A percentile compares a stretch with the other conserved stretches of the same genome.
Evolutionary conservation across 2,888 invertebrate genomes (phyloP).

Genomic region (Stenolophus ochropezus): DNA sequence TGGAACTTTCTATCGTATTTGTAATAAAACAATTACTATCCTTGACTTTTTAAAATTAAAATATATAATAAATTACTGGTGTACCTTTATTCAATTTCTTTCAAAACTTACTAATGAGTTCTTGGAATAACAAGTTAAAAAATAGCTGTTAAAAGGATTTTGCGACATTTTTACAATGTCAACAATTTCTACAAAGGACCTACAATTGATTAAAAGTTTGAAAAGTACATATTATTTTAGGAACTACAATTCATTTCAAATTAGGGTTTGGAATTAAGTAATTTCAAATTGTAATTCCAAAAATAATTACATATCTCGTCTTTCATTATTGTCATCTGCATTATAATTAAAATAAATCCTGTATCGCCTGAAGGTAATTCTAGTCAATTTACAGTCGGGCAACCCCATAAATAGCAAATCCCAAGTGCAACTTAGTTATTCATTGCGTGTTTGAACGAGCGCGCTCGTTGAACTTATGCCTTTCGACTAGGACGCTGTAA

Average conservation of each 20-base stretch:
- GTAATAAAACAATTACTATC: constrained; percentile 24
- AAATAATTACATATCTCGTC: not conserved
- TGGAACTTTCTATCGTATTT: constrained; percentile 10
- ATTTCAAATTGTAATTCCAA: not conserved
- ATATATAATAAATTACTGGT: constrained; percentile 1
- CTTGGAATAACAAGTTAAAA: not conserved
- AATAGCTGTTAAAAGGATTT: too few relatives aligned
- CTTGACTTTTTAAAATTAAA: constrained; percentile 28
- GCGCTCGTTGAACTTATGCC: not conserved
- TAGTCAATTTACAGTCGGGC: constrained; percentile 8
- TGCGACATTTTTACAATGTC: too few relatives aligned
- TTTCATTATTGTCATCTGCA: not conserved
- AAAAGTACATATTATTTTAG: not conserved
- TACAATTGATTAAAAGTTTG: too few relatives aligned
- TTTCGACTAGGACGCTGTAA: not conserved
- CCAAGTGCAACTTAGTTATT: not conserved
- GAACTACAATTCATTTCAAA: not conserved
- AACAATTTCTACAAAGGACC: too few relatives aligned
- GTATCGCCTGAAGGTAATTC: not conserved
- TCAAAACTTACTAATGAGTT: not conserved
- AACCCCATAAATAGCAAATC: constrained; percentile 30
- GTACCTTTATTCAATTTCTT: not conserved
- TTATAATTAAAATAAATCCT: constrained; percentile 6
- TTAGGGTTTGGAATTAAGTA: not conserved
- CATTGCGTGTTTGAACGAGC: constrained; percentile 8